Base-by-base conservation (phyloP, 2,888 invertebrate genomes). In the Torymus tubicola region DNA sequence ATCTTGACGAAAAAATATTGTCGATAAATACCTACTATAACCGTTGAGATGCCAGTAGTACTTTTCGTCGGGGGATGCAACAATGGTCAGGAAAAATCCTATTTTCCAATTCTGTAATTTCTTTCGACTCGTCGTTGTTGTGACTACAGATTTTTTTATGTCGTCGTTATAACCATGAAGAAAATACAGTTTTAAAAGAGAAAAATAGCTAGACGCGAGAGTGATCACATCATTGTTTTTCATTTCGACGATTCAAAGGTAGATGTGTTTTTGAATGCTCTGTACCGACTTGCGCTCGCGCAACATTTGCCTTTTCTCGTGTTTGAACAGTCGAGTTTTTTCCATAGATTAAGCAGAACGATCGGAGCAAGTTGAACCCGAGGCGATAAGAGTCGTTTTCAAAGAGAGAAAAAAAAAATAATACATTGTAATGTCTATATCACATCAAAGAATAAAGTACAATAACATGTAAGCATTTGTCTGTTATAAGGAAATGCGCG, bases 301-400 rank as follows among this genome's bases (percentile, higher is more conserved):
- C 61, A 70, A 65, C 55, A 64, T 65, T 70, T 82, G 80, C 82
- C 80, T 82, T 42, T 81, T 82, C 73, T 73, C 76, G 57, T 69
- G 53, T 80, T 77, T 77, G 24, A 81, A 77, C 61, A 68, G 18
- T 78, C 69, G 73, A 73, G 42, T 68, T 74, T 75, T 71, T 63
- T 31, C 42, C 10, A 42, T 81, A 75, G 71, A 71, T 68, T 71
- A 78, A 71, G 57, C 75, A 75, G 73, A 24, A 8, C 24, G 65
- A 78, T 64, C 64, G 16, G 5, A 71, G 63, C n/a, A 31, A 55
- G 24, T 65, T 65, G 4, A n/a, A 42, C 42, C 42, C 8, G 42
- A 4, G 60, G 65, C 65, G 70, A 75, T 71, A 72, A 61, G 61
- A 78, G 69, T 70, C 74, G 61, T 69, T 73, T 71, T 60, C 10